These are phyloP conservation scores for Perizoma affinitatum DNA, from an alignment of 2,888 invertebrate species.

Conservation along the genomic window DNA sequence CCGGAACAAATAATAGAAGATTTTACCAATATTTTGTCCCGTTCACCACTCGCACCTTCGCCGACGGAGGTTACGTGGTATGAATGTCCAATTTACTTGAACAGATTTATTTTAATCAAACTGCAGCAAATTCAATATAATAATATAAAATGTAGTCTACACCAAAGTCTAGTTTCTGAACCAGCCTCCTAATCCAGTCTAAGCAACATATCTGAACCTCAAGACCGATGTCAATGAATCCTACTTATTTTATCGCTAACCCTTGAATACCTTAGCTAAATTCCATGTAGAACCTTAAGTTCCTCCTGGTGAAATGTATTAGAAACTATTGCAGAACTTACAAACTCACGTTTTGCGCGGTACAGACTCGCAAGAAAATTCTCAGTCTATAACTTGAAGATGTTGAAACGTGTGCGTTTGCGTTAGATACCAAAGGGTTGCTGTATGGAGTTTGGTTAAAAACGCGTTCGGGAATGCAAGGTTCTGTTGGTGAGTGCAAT, in stretches of 20 bases:
- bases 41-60: no score
- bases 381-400: constrained; percentile 38
- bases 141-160: neutral
- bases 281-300: constrained; percentile 9
- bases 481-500: constrained; percentile 64
- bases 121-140: no score
- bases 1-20: no score
- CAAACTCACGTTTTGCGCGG: constrained; percentile 47
- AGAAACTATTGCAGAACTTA: constrained; percentile 49
- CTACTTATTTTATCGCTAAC: constrained; percentile 68
- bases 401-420: constrained; percentile 47
- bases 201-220: constrained; percentile 65
- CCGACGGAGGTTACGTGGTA: no score
- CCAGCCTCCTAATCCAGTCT: constrained; percentile 59
- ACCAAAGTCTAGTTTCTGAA: constrained; percentile 44
- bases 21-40: no score
- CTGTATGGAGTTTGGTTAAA: constrained; percentile 42
- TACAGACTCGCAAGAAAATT: constrained; percentile 41
- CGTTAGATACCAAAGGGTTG: constrained; percentile 49
- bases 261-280: constrained; percentile 46
- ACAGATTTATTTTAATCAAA: no score
- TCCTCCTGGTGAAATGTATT: constrained; percentile 23
- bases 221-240: constrained; percentile 75
- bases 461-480: constrained; percentile 47
- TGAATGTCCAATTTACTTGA: no score